Evolutionary conservation across 37 sponge, comb jelly and placozoan species (phyloP), one percentile per base, ranked within the genome.

Genomic region (Diacarnus erythraeanus): DNA sequence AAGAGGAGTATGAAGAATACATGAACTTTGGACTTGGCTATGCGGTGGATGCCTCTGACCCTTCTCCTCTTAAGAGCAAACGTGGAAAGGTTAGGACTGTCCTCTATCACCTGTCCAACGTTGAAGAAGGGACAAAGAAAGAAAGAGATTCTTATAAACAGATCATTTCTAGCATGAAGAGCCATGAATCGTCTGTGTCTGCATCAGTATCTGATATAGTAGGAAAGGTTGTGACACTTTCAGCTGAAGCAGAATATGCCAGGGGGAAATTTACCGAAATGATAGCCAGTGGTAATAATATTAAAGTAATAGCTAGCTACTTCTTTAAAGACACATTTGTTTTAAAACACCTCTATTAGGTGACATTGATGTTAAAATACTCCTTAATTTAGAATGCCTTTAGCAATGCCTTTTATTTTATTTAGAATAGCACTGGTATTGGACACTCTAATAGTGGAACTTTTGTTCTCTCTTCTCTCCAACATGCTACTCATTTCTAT

Each of bases 201-300:
- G 2, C 31, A 5, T 65, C 66, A 8, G 66, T 65, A 5, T 25
- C 30, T 10, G 34, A 30, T 30, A 15, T 31, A 35, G 66, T 31
- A 6, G 66, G 66, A 30, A 30, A 65, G 31, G 34, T 30, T 26
- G 29, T 65, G 66, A 30, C 34, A 31, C 66, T 65, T 30, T 30
- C 66, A 31, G 34, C 34, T 30, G 66, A 65, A 30, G 66, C 66
- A 65, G 66, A 65, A 30, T 65, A 65, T 65, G 66, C 66, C 66
- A 65, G 66, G 31, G 66, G 33, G 31, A 65, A 30, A 30, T 31
- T 35, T 15, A 65, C 35, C 5, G 34, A 65, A 17, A 65, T 65
- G 66, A 65, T 30, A 31, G 66, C 66, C 33, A 25, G 33, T 34
- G 66, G 66, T 65, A 65, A 47, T 15, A 47, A 47, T 47, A 12